Evolutionary conservation across 2,113 vertebrate genomes (phyloP).

Genomic region (Galemys pyrenaicus): DNA sequence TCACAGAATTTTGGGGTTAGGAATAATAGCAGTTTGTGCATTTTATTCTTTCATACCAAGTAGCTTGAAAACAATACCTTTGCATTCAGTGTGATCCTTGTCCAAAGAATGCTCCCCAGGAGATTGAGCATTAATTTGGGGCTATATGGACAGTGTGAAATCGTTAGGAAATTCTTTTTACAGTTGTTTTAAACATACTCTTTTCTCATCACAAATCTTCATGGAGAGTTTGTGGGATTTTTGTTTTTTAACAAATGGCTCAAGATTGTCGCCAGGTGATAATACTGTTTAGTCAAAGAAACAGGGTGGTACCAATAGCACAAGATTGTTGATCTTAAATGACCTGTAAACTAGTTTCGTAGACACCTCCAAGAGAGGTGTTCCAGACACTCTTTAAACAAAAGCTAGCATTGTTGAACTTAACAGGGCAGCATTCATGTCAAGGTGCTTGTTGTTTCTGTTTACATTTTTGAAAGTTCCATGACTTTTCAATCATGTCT

Average conservation of each 20-base stretch:
- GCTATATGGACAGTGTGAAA: background rate
- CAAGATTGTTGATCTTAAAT: slow-evolving; percentile 45
- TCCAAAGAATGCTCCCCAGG: background rate
- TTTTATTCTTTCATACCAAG: background rate
- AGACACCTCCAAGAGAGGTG: slow-evolving; percentile 21
- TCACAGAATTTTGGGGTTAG: background rate
- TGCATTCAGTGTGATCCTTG: background rate
- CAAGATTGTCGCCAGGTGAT: background rate
- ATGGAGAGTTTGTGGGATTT: no score
- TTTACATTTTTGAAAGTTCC: slow-evolving; percentile 21
- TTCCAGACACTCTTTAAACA: slow-evolving; percentile 50
- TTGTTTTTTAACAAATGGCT: background rate
- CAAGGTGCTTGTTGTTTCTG: background rate
- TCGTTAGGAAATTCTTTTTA: background rate
- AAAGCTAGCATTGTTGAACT: slow-evolving; percentile 52
- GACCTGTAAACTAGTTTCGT: slow-evolving; percentile 45
- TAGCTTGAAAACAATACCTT: slow-evolving; percentile 6
- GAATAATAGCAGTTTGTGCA: background rate
- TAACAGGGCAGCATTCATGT: background rate
- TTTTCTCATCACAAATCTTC: slow-evolving; percentile 31
- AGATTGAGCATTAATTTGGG: background rate
- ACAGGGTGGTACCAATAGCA: slow-evolving; percentile 18
- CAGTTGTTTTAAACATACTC: background rate
- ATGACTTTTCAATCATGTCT: background rate
- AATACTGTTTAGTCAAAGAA: slow-evolving; percentile 12